Base-by-base conservation (phyloP, 1,140 invertebrate genomes). In the Sipha flava region DNA sequence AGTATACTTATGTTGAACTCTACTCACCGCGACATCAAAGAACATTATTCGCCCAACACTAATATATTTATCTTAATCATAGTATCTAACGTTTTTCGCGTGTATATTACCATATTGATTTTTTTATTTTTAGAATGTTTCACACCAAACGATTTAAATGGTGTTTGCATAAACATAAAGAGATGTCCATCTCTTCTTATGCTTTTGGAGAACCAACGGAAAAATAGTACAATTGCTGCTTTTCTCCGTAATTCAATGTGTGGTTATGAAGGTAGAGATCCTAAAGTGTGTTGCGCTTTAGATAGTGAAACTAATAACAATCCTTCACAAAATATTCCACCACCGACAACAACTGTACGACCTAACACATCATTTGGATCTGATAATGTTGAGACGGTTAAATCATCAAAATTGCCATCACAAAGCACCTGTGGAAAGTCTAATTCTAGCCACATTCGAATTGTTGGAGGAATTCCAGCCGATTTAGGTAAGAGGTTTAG, bases 231-330 rank as follows among this genome's bases (percentile, higher is more conserved):
- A 3, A 16, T 81, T 6, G 72, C 82, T 1, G 80, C 80, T 57
- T 52, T 85, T 3, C 81, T 90, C 6, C 81, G 83, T 43, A 64
- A 83, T 6, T 86, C 86, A 1, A 84, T 87, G 21, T 90, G 89
- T 79, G 89, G 89, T 23, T 89, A 86, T 81, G 85, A 87, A 0
- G 87, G 86, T 1, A 83, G 49, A 0, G 80, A 82, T 40, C 87
- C 89, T 0, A 88, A 88, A 85, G 88, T 90, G n/a, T 89, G 88
- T 80, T 89, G 88, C 79, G 81, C 84, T 7, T 80, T 80, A 37
- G 79, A 59, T 18, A 79, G 6, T 23, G 70, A 49, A 66, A n/a
- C n/a, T n/a, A n/a, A n/a, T n/a, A n/a, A n/a, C n/a, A n/a, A n/a
- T n/a, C n/a, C n/a, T n/a, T n/a, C n/a, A n/a, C n/a, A n/a, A n/a